These are phyloP conservation scores for Geotrupes spiniger DNA, from an alignment of 2,888 invertebrate species.

Conservation along the genomic window DNA sequence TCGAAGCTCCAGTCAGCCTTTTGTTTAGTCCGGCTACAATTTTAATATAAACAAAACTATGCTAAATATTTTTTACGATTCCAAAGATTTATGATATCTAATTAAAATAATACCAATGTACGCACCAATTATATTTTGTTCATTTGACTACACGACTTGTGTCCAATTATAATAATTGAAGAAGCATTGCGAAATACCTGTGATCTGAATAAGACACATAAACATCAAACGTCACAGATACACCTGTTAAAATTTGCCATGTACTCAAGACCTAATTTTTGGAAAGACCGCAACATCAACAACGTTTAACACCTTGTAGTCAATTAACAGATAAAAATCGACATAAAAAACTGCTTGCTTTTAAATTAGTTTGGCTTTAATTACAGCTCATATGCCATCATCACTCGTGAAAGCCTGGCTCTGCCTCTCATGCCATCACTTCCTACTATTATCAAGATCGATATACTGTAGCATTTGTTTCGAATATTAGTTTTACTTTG, in stretches of 20 bases:
- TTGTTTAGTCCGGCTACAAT: no score
- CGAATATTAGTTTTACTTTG: background rate
- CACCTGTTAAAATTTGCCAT: conserved; percentile 1
- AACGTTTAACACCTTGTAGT: conserved; percentile 18
- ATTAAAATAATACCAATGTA: no score
- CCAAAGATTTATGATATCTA: no score
- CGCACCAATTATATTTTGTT: no score
- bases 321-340: conserved; percentile 20
- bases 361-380: background rate
- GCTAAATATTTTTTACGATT: no score
- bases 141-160: no score
- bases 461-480: background rate
- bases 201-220: no score
- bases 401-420: background rate
- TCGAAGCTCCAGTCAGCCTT: no score
- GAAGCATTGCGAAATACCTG: no score
- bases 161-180: no score
- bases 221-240: no score
- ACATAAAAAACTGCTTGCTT: conserved; percentile 1
- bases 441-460: background rate
- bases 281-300: background rate
- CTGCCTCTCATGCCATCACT: background rate
- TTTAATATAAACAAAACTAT: no score
- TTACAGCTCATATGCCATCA: background rate
- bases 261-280: background rate